These are phyloP conservation scores for Toxostoma redivivum DNA, from an alignment of 2,113 vertebrate species.

Conservation along the genomic window DNA sequence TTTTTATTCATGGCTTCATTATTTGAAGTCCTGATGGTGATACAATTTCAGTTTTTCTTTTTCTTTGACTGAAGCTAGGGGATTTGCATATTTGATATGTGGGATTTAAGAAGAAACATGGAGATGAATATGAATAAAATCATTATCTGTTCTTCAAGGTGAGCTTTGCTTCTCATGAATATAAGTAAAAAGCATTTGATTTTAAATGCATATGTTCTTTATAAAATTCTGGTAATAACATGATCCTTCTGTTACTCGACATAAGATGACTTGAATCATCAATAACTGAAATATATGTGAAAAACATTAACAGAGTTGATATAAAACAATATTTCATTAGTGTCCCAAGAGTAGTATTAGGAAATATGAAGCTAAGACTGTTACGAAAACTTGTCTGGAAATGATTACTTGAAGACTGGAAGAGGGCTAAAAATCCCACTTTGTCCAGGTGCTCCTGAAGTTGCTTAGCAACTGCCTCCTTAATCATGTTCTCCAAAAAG, in stretches of 20 bases:
- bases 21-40: slow-evolving; percentile 21
- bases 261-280: neutral
- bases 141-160: slow-evolving; percentile 46
- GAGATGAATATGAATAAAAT: slow-evolving; percentile 45
- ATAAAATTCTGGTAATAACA: slow-evolving; percentile 12
- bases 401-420: slow-evolving; percentile 17
- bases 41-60: slow-evolving; percentile 30
- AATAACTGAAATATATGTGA: slow-evolving; percentile 23
- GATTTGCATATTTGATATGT: slow-evolving; percentile 49
- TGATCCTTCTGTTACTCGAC: neutral
- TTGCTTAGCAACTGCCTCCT: slow-evolving; percentile 55
- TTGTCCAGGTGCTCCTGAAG: slow-evolving; percentile 41
- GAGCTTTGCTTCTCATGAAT: slow-evolving; percentile 29
- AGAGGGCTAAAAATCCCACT: slow-evolving; percentile 31
- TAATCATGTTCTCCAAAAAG: slow-evolving; percentile 51
- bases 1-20: slow-evolving; percentile 46
- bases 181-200: neutral
- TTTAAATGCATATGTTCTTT: neutral
- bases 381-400: slow-evolving; percentile 44
- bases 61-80: slow-evolving; percentile 1
- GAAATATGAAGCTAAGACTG: slow-evolving; percentile 46
- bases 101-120: slow-evolving; percentile 35
- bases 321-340: slow-evolving; percentile 37
- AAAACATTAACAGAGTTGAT: slow-evolving; percentile 17
- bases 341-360: slow-evolving; percentile 17